Evolutionary conservation across 2,888 invertebrate genomes (phyloP), one percentile per base, ranked within the genome.

Genomic region (Sphaeridia pumilis): DNA sequence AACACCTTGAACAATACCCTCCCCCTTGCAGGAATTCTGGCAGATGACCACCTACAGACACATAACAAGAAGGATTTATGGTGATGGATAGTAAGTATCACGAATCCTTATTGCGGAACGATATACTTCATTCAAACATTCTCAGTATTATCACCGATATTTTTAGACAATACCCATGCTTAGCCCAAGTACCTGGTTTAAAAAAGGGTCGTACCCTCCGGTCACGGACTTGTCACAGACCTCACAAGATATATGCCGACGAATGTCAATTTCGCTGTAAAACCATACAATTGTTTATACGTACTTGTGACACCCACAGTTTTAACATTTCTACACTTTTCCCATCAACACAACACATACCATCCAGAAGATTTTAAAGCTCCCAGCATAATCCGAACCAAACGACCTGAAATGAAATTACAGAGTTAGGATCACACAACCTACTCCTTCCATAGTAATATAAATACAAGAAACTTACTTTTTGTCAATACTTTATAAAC

Each of bases 181-280:
- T 20, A 24, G n/a, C 45, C 46, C 10, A 35, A 26, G 27, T 12
- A 78, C 78, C 73, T 90, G 89, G 72, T 90, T 89, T 24, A 81
- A 69, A 60, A 80, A 75, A 12, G 86, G 83, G 73, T 92, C 90
- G 71, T 87, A 95, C 17, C 94, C 94, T 25, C 94, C 94, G 66
- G 83, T 88, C 0, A 94, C 87, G 7, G 78, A 75, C 12, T 76
- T 72, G 67, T 83, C 82, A 72, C 95, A 95, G 21, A 83, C 80
- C 75, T 95, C 95, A 74, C 94, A 95, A 0, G 87, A 82, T 61
- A 94, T 82, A 68, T 95, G 93, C 54, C 94, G 78, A 38, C 85
- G 73, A 25, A 92, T 76, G 68, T 93, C 86, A 53, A 94, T 73
- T 27, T 82, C 78, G 71, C 88, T 85, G 71, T 36, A 78, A 78